phyloP scores from a whole-genome alignment of 2,888 invertebrate species.

The Andrena fulva region DNA sequence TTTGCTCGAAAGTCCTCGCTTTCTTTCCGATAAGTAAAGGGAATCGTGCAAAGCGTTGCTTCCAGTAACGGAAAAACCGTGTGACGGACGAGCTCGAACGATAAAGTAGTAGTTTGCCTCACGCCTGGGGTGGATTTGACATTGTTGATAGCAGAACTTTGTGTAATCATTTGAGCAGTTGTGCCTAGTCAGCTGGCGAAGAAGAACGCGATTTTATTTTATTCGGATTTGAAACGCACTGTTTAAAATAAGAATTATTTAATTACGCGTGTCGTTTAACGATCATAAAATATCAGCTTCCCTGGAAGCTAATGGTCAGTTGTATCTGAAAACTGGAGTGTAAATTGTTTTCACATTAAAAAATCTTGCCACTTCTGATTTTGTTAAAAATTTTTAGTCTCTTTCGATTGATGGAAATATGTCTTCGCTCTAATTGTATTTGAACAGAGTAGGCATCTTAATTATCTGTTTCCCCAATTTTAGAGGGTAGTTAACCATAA shows the following conservation, averaged over 20 bases:
- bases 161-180: too few species aligned
- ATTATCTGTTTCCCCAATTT: background rate
- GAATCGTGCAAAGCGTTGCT: background rate
- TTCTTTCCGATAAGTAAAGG: conserved; percentile 12
- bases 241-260: too few species aligned
- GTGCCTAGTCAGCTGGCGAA: too few species aligned
- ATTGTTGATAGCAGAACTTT: background rate
- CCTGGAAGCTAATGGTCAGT: too few species aligned
- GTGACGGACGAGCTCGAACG: background rate
- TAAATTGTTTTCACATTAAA: too few species aligned
- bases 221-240: too few species aligned
- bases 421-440: background rate
- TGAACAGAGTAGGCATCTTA: too few species aligned
- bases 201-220: too few species aligned
- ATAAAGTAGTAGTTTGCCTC: background rate
- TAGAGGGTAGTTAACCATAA: background rate
- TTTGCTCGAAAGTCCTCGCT: conserved; percentile 22
- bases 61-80: background rate
- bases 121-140: background rate
- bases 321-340: too few species aligned
- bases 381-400: background rate
- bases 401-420: background rate
- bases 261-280: too few species aligned
- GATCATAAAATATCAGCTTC: too few species aligned
- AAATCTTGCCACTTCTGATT: too few species aligned